Evolutionary conservation across 2,888 invertebrate species (phyloP), one percentile per base, ranked within the genome.

Genomic region (Melitaea athalia): DNA sequence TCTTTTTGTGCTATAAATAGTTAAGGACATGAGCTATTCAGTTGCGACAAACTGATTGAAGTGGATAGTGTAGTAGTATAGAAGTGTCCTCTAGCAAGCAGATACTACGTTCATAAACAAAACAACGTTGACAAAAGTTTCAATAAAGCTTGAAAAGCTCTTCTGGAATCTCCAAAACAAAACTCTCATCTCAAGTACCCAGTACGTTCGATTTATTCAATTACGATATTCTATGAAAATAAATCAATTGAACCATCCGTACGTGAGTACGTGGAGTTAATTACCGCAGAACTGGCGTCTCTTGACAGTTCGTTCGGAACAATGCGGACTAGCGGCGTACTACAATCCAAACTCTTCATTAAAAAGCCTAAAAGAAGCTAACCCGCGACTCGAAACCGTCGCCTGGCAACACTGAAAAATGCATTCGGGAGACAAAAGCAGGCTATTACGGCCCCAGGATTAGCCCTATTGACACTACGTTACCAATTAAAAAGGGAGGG

Each of bases 381-480:
- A 60, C 74, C 73, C 77, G 72, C 75, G 74, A 73, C 78, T 76
- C 77, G 77, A 80, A 77, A 72, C 77, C 74, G 80, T 79, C 81
- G 84, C 85, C 80, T 86, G 83, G 87, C 85, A 87, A 88, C 88
- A 85, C 87, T 89, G 86, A 87, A 91, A 91, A 90, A 91, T 90
- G 90, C 90, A 91, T 89, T 82, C 85, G 79, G 77, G 83, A 89
- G 86, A 91, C 91, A 91, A 91, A 90, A 90, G 89, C 84, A 85
- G 82, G 85, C 90, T 87, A 91, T 91, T 91, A 91, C 88, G 81
- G 81, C 81, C 82, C 85, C 85, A 81, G 89, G 91, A 92, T 92
- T 92, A 91, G 91, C 91, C 90, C 92, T 92, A 92, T 92, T 92
- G 92, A 92, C 92, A 92, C 91, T 91, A 88, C 91, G 91, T 92